These are phyloP conservation scores for cat (Felis catus) DNA, from an alignment of 2,113 vertebrate species.

Conservation along the genomic window DNA sequence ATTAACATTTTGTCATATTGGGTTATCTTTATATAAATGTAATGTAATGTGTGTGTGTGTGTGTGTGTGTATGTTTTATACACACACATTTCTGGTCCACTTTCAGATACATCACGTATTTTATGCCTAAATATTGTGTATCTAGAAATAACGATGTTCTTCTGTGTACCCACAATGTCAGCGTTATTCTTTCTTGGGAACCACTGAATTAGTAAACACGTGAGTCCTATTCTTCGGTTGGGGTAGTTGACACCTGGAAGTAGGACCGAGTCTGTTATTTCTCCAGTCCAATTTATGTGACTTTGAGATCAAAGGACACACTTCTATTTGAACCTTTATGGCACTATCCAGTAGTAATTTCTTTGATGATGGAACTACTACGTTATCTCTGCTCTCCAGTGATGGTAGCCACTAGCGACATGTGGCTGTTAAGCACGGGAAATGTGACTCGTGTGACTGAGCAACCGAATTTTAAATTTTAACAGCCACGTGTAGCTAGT, in stretches of 20 bases:
- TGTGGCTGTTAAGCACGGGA: not conserved
- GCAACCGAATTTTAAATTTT: slow-evolving; percentile 10
- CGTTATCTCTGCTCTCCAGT: not conserved
- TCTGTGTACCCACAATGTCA: not conserved
- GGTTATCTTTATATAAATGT: not conserved
- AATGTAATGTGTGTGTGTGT: not conserved
- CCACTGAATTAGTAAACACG: slow-evolving; percentile 5
- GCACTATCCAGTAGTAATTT: not conserved
- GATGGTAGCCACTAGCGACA: not conserved
- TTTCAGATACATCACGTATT: not conserved
- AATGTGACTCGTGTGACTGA: slow-evolving; percentile 24
- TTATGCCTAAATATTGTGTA: not conserved
- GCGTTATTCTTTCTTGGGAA: not conserved
- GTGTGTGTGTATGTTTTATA: not conserved
- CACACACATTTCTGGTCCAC: not conserved
- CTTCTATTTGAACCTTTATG: not conserved
- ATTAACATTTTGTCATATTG: not conserved
- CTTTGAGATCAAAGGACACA: not conserved
- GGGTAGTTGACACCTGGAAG: not conserved
- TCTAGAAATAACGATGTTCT: not conserved
- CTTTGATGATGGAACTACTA: not conserved
- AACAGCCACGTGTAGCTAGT: not conserved
- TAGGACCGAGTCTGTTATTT: not conserved
- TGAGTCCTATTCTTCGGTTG: not conserved
- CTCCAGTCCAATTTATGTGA: not conserved